Percentiles rank a stretch among this genome's conserved stretches.
These are phyloP conservation scores for Andrena dorsata DNA, from an alignment of 2,888 invertebrate genomes.

Conservation along the genomic window DNA sequence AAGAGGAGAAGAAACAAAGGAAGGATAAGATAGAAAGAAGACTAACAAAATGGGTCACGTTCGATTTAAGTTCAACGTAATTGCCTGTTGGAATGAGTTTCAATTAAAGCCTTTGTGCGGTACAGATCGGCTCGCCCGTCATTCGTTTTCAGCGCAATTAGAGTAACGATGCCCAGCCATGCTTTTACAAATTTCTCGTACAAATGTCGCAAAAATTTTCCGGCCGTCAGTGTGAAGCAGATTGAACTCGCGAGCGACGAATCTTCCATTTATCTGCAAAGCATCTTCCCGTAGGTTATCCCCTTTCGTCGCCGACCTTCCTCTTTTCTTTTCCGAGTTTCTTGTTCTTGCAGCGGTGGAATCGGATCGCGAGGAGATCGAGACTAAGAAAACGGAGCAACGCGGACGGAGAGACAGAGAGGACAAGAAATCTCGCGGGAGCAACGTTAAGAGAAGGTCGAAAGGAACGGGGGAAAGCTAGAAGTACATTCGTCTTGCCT, in stretches of 20 bases:
- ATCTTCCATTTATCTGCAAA: neutral
- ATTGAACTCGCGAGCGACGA: neutral
- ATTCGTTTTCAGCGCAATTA: conserved; percentile 37
- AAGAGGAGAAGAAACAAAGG: neutral
- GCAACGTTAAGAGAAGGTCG: neutral
- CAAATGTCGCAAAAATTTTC: neutral
- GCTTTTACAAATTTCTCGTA: neutral
- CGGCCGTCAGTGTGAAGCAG: neutral
- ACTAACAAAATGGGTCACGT: conserved; percentile 21
- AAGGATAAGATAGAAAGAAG: neutral
- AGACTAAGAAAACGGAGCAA: neutral
- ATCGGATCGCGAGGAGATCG: neutral
- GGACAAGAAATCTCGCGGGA: neutral
- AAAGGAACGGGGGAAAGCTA: neutral
- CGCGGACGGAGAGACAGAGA: neutral
- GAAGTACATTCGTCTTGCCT: conserved; percentile 61
- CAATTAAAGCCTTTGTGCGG: conserved; percentile 50
- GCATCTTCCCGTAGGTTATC: neutral
- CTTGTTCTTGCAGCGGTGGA: neutral
- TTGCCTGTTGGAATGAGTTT: conserved; percentile 39
- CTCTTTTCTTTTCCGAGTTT: neutral
- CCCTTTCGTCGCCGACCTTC: neutral
- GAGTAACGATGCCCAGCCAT: conserved; percentile 15
- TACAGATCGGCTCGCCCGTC: conserved; percentile 5
- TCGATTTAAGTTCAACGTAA: conserved; percentile 40